These are phyloP conservation scores for Venturia canescens DNA, from an alignment of 1,140 invertebrate genomes.

Conservation along the genomic window DNA sequence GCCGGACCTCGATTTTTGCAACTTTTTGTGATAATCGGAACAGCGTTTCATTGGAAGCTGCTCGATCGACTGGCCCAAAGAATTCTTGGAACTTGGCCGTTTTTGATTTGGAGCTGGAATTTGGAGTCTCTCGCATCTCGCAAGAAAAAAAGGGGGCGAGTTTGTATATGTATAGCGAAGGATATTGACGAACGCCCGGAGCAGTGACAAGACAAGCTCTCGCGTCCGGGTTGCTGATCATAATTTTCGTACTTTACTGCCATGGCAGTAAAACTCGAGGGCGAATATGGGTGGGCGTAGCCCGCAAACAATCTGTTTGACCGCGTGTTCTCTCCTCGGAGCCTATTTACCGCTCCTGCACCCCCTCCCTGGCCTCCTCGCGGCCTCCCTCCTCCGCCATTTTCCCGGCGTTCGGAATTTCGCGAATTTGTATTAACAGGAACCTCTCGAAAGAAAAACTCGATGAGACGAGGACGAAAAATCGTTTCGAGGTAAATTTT, in stretches of 20 bases:
- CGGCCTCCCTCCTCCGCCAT: not conserved
- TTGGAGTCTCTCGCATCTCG: not conserved
- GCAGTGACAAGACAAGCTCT: slow-evolving; percentile 54
- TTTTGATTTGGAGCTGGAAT: not conserved
- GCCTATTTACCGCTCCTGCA: slow-evolving; percentile 23
- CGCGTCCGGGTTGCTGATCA: slow-evolving; percentile 43
- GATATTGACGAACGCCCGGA: slow-evolving; percentile 42
- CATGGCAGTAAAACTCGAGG: slow-evolving; percentile 55
- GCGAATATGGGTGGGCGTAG: slow-evolving; percentile 59
- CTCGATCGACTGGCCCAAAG: no score
- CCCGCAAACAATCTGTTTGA: slow-evolving; percentile 59
- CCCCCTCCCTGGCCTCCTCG: no score
- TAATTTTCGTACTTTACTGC: slow-evolving; percentile 61
- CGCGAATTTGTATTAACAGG: slow-evolving; percentile 18
- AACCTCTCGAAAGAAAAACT: no score
- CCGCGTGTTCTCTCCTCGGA: slow-evolving; percentile 52
- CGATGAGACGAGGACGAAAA: no score
- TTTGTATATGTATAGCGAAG: not conserved
- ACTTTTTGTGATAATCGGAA: no score
- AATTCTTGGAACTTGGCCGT: no score
- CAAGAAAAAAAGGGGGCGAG: not conserved
- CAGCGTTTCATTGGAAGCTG: no score
- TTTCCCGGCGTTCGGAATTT: slow-evolving; percentile 4
- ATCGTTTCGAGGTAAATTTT: no score
- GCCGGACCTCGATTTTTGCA: no score